phyloP scores from a whole-genome alignment of 1,140 invertebrate species.

The Aricia agestis region DNA sequence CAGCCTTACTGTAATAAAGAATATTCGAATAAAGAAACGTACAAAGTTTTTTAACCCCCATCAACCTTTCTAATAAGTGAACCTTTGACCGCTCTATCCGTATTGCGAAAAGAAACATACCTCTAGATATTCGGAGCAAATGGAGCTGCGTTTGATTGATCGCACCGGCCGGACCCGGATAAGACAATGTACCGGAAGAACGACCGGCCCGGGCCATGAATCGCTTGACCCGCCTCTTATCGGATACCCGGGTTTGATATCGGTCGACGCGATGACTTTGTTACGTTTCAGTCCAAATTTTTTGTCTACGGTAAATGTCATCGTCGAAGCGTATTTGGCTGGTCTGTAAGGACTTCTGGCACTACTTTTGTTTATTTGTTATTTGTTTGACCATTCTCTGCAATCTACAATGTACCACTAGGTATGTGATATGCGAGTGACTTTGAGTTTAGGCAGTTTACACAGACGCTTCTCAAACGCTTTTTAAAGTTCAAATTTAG shows the following conservation, averaged over 20 bases:
- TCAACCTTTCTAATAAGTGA: background rate
- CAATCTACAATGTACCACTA: no score
- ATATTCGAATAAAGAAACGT: no score
- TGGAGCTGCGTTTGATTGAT: slow-evolving; percentile 21
- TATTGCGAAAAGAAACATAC: background rate
- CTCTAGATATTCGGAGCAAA: slow-evolving; percentile 3
- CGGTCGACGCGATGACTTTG: background rate
- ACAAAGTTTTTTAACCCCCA: no score
- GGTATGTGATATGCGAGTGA: no score
- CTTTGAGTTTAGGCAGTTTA: no score
- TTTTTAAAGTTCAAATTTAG: no score
- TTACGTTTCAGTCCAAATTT: background rate
- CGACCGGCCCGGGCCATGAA: slow-evolving; percentile 29
- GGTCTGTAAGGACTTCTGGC: no score
- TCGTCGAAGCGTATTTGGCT: background rate
- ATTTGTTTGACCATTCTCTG: no score
- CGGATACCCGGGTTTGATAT: background rate
- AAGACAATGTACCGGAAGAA: slow-evolving; percentile 55
- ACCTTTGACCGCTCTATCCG: background rate
- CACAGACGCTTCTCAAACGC: no score
- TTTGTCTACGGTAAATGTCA: background rate
- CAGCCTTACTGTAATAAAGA: no score
- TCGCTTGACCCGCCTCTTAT: slow-evolving; percentile 12
- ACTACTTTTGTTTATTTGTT: no score
- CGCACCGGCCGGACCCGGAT: slow-evolving; percentile 34